Conservation (phyloP, 2,113 vertebrate species). For the Steatornis caripensis region DNA sequence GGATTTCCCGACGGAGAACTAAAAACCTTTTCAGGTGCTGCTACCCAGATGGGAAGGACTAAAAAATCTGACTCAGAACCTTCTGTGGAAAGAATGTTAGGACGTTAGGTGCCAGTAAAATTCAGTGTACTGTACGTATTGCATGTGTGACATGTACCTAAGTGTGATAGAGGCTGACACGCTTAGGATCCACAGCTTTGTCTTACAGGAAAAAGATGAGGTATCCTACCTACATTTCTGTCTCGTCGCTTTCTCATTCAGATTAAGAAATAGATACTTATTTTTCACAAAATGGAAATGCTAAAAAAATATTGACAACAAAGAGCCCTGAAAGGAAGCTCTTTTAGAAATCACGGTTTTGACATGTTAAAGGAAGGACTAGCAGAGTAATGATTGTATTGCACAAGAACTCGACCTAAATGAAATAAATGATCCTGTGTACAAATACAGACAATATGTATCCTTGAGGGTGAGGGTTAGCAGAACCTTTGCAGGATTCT, state of each 20-base stretch:
- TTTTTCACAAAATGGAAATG: neutral
- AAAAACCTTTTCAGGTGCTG: neutral
- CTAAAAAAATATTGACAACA: neutral
- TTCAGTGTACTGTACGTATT: neutral
- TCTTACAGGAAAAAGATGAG: neutral
- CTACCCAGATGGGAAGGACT: neutral
- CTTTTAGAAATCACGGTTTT: neutral
- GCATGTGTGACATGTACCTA: rapidly evolving
- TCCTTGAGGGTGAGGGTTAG: neutral
- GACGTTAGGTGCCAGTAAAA: neutral
- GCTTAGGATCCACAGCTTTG: neutral
- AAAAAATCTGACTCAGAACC: neutral
- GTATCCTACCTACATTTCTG: neutral
- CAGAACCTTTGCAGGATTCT: neutral
- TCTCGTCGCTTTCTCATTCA: neutral
- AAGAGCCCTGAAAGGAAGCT: neutral
- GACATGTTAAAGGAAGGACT: neutral
- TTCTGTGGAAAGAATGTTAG: neutral
- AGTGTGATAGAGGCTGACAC: neutral
- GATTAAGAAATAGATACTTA: neutral
- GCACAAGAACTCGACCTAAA: neutral
- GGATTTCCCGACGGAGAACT: neutral
- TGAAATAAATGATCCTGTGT: neutral
- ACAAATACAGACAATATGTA: neutral
- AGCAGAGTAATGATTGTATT: neutral